phyloP scores from a whole-genome alignment of 2,113 vertebrate genomes.

The Butorides virescens region DNA sequence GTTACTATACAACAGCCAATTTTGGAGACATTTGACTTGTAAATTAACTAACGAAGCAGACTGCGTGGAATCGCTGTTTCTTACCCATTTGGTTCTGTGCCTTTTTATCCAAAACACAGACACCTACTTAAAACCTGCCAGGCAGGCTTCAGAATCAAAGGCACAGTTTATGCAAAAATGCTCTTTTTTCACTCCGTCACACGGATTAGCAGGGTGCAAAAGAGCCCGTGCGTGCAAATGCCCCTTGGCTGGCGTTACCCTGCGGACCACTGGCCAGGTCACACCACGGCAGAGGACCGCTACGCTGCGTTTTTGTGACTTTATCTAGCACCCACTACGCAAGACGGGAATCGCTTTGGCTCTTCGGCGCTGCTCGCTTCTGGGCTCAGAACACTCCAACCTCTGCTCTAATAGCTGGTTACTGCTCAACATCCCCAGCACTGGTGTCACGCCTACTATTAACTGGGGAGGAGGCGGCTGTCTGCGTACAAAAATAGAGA shows the following conservation, averaged over 20 bases:
- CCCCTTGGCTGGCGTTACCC: not conserved
- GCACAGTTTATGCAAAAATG: not conserved
- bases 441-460: not conserved
- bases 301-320: rapidly evolving
- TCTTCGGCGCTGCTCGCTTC: rapidly evolving
- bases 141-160: not conserved
- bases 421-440: not conserved
- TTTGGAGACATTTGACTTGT: not conserved
- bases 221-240: rapidly evolving
- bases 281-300: rapidly evolving
- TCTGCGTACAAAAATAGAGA: not conserved
- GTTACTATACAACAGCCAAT: not conserved
- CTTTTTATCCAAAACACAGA: not conserved
- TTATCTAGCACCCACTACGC: rapidly evolving
- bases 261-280: rapidly evolving
- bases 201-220: not conserved
- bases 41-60: not conserved
- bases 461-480: not conserved
- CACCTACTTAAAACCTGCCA: not conserved
- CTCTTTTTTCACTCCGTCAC: not conserved
- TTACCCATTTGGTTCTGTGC: not conserved
- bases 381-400: not conserved
- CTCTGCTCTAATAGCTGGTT: not conserved
- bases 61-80: not conserved
- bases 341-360: not conserved